These are phyloP conservation scores for Hydrotaea diabolus DNA, from an alignment of 2,888 invertebrate genomes.

Conservation along the genomic window DNA sequence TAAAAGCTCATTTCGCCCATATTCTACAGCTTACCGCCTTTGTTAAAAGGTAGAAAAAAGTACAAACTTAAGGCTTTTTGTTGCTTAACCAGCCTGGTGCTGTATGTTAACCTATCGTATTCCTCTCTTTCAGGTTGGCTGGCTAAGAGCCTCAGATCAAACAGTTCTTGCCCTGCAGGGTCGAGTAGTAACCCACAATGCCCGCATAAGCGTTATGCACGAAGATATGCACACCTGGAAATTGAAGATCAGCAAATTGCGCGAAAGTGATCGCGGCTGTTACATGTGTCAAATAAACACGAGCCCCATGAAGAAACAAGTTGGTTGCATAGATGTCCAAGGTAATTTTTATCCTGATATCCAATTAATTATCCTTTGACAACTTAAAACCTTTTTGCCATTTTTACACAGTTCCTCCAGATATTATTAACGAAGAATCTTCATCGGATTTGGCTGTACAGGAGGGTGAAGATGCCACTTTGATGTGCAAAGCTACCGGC, in stretches of 20 bases:
- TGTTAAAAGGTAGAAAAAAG: no score
- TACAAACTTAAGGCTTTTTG: no score
- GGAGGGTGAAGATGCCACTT: conserved; percentile 89
- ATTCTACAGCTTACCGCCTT: no score
- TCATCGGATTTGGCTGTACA: conserved; percentile 89
- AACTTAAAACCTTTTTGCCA: no score
- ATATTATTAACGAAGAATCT: conserved; percentile 88
- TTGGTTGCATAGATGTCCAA: conserved; percentile 93
- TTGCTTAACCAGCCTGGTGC: no score
- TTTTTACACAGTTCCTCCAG: conserved; percentile 86
- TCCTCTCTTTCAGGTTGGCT: conserved; percentile 86
- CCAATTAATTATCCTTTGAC: no score
- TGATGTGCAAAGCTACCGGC: conserved; percentile 90
- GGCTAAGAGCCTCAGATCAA: conserved; percentile 94
- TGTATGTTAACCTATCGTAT: no score
- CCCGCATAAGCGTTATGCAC: conserved; percentile 90
- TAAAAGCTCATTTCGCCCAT: no score
- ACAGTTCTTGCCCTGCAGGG: conserved; percentile 93
- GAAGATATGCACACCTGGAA: conserved; percentile 93
- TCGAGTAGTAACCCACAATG: conserved; percentile 91
- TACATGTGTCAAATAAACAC: conserved; percentile 97
- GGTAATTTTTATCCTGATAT: conserved; percentile 82
- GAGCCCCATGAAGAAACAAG: conserved; percentile 91
- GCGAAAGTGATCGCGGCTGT: conserved; percentile 91
- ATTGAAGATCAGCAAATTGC: conserved; percentile 90